Evolutionary conservation across 2,888 invertebrate species (phyloP), one percentile per base, ranked within the genome.

Genomic region (Drosophila yooni): DNA sequence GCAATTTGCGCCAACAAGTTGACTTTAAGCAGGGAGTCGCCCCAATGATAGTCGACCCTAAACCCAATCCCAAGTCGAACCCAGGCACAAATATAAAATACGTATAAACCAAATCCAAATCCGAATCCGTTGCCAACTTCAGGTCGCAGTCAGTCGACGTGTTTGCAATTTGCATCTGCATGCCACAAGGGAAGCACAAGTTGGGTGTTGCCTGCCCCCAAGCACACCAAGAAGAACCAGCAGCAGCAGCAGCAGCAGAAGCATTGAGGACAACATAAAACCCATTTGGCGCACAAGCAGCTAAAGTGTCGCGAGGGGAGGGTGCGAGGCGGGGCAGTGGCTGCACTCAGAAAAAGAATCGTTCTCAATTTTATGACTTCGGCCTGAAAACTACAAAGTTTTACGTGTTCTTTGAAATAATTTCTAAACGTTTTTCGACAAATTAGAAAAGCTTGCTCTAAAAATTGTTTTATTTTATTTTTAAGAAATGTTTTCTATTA

Each of bases 81-180:
- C 21, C 8, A 52, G 52, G 40, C 29, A 60, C 38, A 56, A 27
- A 27, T 36, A n/a, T 18, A 38, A 40, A 29, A 56, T 51, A 7
- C 21, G 15, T 53, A 75, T 59, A 65, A 63, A 40, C 72, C 70
- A 60, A 70, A n/a, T n/a, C n/a, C 38, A n/a, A 4, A 27, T 4
- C 27, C 48, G 25, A 27, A 15, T 25, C 8, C 27, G 38, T 29
- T 50, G 38, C 29, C 29, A 67, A 53, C 52, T 66, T 72, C 58
- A 46, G 38, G 36, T 31, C 50, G 73, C 53, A 74, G 66, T 13
- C 74, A 72, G 76, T 36, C 75, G 75, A 85, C 88, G 85, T 85
- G 88, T 79, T 79, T 85, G 77, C 83, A 81, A 85, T 85, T 85
- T 88, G 85, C 88, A 85, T 88, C 75, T 84, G 83, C 85, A 85